Conservation (phyloP, 2,113 vertebrate species). For the Pogonocichla stellata region DNA sequence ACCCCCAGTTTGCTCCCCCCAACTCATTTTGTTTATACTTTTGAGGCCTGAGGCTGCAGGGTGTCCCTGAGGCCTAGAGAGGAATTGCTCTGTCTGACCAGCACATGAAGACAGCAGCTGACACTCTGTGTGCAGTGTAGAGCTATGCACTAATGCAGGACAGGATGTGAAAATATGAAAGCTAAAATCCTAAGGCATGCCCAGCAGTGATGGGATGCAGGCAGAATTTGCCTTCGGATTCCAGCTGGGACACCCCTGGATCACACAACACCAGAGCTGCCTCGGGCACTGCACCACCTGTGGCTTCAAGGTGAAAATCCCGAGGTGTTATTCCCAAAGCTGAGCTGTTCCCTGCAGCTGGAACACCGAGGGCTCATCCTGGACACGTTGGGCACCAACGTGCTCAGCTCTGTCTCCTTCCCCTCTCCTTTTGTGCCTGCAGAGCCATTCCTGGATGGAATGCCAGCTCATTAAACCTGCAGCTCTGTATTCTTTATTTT, state of each 20-base stretch:
- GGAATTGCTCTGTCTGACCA: not conserved
- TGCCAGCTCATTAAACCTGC: not conserved
- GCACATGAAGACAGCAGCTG: not conserved
- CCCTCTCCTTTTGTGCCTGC: not conserved
- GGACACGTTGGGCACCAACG: rapidly evolving
- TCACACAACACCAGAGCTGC: not conserved
- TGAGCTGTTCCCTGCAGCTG: not conserved
- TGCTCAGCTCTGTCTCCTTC: not conserved
- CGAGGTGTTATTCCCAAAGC: not conserved
- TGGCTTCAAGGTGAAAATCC: not conserved
- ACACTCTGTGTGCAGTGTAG: rapidly evolving
- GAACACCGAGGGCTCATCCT: not conserved
- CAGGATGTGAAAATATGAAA: not conserved
- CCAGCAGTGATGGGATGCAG: not conserved
- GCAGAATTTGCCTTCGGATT: not conserved
- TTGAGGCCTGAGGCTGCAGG: not conserved
- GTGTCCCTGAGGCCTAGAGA: not conserved
- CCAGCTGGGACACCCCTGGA: not conserved
- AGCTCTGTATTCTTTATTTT: rapidly evolving
- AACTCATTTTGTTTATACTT: not conserved
- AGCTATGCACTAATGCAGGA: not conserved
- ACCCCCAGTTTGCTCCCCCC: not conserved
- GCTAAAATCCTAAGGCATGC: not conserved
- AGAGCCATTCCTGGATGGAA: not conserved
- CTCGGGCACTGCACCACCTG: not conserved